Evolutionary conservation across 2,113 vertebrate species (phyloP), one percentile per base, ranked within the genome.

Genomic region (Numida meleagris): DNA sequence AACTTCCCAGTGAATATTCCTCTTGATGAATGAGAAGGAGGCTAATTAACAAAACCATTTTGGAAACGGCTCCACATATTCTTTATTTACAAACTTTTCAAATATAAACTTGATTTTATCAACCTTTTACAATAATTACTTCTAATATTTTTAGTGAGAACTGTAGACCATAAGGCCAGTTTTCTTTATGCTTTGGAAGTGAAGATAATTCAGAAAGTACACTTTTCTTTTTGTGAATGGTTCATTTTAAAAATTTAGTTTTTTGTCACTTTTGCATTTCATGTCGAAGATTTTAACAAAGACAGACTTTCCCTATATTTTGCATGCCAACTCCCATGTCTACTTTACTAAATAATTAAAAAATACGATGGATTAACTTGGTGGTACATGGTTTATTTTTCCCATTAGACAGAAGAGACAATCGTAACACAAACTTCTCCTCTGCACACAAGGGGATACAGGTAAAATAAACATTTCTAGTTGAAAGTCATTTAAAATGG

Each of bases 1-100:
- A 55, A 34, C 12, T 66, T 62, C 29, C 59, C 11, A 12, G 27
- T 40, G 42, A 83, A 45, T 7, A 25, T 4, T 3, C 21, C 18
- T 81, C 72, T n/a, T n/a, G 66, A 79, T 3, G 13, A 86, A 58
- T 12, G 5, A 9, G 4, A 88, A 84, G 55, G 7, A 71, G 34
- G 38, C 53, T 55, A 45, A 76, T 42, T 40, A 88, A 68, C 40
- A 65, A 79, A 31, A 61, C 8, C 24, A 36, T n/a, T 25, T 43
- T 9, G 40, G 38, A 82, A 76, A 50, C 6, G 4, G 43, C 1
- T 2, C 5, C 21, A 71, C 3, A 0, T 48, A 50, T 8, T 31
- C 36, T 8, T 77, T 63, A 63, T 14, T 74, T 45, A 46, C 50
- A 63, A n/a, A 50, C 17, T 71, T 88, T 16, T 24, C 66, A 27